phyloP scores from a whole-genome alignment of 2,113 vertebrate species.

The Cyrtonyx montezumae region DNA sequence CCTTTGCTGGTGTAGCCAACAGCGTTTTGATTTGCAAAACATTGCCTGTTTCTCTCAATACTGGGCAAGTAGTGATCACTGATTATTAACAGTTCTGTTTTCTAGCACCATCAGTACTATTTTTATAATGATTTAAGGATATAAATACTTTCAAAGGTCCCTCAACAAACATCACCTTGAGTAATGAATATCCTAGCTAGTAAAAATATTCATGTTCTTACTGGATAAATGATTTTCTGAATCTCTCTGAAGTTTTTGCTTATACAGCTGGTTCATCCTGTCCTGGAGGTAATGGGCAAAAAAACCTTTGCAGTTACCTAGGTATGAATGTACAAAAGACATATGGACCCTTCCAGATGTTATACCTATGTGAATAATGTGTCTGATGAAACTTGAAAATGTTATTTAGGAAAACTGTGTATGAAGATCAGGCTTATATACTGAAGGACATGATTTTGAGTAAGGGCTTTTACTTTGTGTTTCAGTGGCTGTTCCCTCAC shows the following conservation, averaged over 20 bases:
- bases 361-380: background rate
- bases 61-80: background rate
- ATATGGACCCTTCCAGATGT: background rate
- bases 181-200: background rate
- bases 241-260: background rate
- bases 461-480: slow-evolving; percentile 14
- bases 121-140: background rate
- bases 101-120: background rate
- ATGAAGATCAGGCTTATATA: background rate
- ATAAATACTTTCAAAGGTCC: background rate
- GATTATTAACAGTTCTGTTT: background rate
- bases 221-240: background rate
- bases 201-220: background rate
- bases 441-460: background rate
- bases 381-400: background rate
- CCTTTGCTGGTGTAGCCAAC: background rate
- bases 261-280: background rate
- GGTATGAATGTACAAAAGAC: background rate
- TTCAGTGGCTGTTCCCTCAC: slow-evolving; percentile 91
- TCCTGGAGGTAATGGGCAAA: background rate
- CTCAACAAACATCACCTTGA: background rate
- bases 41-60: background rate
- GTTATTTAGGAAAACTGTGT: background rate
- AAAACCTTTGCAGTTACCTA: background rate
- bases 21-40: background rate